Evolutionary conservation across 2,113 vertebrate species (phyloP), one percentile per base, ranked within the genome.

Genomic region (Mungos mungo): DNA sequence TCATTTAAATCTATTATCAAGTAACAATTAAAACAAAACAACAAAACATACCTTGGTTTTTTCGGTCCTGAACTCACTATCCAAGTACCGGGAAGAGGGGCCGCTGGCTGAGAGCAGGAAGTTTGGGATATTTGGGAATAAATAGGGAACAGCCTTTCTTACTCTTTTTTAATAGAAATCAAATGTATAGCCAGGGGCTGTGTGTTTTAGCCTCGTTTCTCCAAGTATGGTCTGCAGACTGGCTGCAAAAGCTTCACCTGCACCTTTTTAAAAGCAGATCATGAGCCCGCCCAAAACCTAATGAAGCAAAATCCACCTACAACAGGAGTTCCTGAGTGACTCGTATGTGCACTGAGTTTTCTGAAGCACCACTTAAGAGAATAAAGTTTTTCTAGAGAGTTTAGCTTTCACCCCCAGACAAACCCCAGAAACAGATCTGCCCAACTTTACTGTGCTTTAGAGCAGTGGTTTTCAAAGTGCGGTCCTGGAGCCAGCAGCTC

Each of bases 1-100:
- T 45, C 14, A 47, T 92, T 65, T 60, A 88, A 68, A 93, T 35
- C 25, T 57, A 1, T 77, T 82, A 35, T 81, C 88, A 87, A 79
- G 45, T 87, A 69, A 60, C 9, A 21, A 35, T 76, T 54, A 74
- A 74, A 52, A 85, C 23, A 21, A 66, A 71, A 47, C 15, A 25
- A 66, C 71, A 71, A 50, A 35, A 45, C 21, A 11, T 87, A 72
- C 45, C 47, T 80, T n/a, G 31, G 66, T 50, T 92, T 27, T 54
- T 81, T 27, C 6, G 52, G 72, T 12, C 15, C 27, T 85, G 68
- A 93, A 54, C 45, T 38, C 7, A 6, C 6, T 4, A 16, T 47
- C 72, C 65, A 23, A 11, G 16, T 69, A 38, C 18, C 68, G 69
- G 18, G 31, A 68, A 76, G 89, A 90, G 9, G 63, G 27, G 57